Percentiles rank a stretch among this genome's conserved stretches.
Evolutionary conservation across 2,888 invertebrate species (phyloP).

Genomic region (Callosobruchus maculatus): DNA sequence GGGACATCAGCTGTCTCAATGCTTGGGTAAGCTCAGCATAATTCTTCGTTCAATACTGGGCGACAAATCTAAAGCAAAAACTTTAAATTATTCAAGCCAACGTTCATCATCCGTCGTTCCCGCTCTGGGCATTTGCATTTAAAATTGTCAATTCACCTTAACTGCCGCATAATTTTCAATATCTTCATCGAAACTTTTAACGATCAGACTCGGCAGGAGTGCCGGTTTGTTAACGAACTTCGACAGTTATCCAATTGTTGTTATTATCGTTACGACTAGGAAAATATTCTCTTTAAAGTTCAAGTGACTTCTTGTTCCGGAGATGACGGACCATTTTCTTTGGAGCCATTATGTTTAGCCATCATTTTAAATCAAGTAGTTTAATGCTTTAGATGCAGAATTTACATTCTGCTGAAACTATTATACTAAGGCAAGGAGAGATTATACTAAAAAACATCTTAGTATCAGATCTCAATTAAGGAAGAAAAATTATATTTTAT

Average conservation of each 20-base stretch:
- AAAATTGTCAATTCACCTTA: background rate
- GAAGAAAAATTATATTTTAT: no score
- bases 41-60: background rate
- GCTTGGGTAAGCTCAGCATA: background rate
- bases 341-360: background rate
- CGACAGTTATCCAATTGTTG: background rate
- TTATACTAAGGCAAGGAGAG: no score
- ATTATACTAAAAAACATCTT: no score
- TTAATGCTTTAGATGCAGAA: no score
- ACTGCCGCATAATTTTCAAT: constrained; percentile 5
- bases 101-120: background rate
- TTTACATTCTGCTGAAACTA: no score
- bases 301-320: background rate
- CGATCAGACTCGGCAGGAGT: constrained; percentile 1
- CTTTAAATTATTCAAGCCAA: background rate
- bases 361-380: no score
- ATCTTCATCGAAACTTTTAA: constrained; percentile 6
- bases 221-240: background rate
- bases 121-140: background rate
- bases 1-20: background rate
- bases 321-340: background rate
- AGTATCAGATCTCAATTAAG: no score
- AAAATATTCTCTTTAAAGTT: background rate
- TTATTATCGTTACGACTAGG: background rate
- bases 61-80: background rate